phyloP scores from a whole-genome alignment of 2,797 vertebrate species.

The Fistularia tabacaria region DNA sequence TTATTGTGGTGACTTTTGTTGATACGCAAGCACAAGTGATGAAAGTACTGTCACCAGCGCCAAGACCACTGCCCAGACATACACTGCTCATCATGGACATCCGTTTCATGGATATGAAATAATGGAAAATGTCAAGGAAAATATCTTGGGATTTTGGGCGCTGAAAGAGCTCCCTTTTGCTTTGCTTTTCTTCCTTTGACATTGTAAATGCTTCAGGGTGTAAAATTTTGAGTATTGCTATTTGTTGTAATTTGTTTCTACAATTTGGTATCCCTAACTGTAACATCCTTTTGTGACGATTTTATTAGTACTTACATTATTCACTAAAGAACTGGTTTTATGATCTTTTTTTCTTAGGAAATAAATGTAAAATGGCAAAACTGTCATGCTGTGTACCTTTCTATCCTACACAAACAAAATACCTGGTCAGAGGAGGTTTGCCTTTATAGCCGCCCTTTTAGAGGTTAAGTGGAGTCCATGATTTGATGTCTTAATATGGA shows the following conservation, averaged over 20 bases:
- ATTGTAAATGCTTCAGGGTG: not conserved
- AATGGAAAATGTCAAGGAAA: conserved; percentile 50
- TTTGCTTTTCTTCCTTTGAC: too few relatives aligned
- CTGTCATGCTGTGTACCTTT: too few relatives aligned
- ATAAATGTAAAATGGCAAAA: conserved; percentile 31
- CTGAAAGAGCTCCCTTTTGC: too few relatives aligned
- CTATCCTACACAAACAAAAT: too few relatives aligned
- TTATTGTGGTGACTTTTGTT: conserved; percentile 93
- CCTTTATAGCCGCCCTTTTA: too few relatives aligned
- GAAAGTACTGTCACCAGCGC: conserved; percentile 91
- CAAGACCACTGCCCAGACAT: conserved; percentile 89
- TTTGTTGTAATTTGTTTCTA: conserved; percentile 14
- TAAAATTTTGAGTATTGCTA: not conserved
- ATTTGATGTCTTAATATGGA: too few relatives aligned
- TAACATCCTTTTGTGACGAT: conserved; percentile 9
- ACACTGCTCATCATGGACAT: conserved; percentile 98
- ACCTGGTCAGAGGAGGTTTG: too few relatives aligned
- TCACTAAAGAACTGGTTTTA: conserved; percentile 29
- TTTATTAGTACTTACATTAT: conserved; percentile 13
- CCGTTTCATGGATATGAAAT: conserved; percentile 96
- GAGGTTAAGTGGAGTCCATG: too few relatives aligned
- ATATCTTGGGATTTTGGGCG: not conserved
- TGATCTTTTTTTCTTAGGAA: conserved; percentile 13
- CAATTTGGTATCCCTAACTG: conserved; percentile 22
- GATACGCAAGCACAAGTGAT: conserved; percentile 92